Base-by-base conservation (phyloP, 2,888 invertebrate genomes). In the Spodoptera picta region DNA sequence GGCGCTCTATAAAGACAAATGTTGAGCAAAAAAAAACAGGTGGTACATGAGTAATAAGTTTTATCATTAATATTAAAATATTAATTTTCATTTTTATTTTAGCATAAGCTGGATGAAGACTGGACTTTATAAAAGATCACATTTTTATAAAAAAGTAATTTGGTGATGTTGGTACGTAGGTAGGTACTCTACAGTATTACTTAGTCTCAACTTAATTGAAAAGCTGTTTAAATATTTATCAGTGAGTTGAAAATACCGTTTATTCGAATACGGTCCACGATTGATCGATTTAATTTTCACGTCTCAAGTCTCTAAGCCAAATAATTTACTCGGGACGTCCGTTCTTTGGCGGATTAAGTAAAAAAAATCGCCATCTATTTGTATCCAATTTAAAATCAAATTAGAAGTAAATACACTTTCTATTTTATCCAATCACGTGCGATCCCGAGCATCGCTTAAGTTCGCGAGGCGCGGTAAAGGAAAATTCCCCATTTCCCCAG, bases 371-470 rank as follows among this genome's bases (percentile, higher is more conserved):
- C 85, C 86, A 87, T 89, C 91, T 90, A 91, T 92, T 91, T 91
- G 90, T 92, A 90, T 91, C 90, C 91, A 92, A 93, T 93, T 92
- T 92, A 92, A 91, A 92, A 92, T 89, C 89, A 91, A 93, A 93
- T 93, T 92, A 91, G 88, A 92, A 91, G 91, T 92, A 92, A 92
- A 91, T 90, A 92, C 89, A 92, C 87, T 90, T 90, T 90, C 87
- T 87, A 88, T 91, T 90, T 90, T 84, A 87, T 86, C 88, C 91
- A 88, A 92, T 92, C 90, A 89, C 91, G 91, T 90, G 88, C 88
- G 85, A 85, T 87, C 80, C 81, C 79, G 79, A 85, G 75, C 77
- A 78, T 75, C 82, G 83, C 81, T 86, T 85, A 85, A 87, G 85
- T 84, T 85, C 83, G 83, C 80, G 80, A 77, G 80, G 83, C 84